These are phyloP conservation scores for Metridium senile DNA, from an alignment of 92 coral and sea anemone genomes.

Conservation along the genomic window DNA sequence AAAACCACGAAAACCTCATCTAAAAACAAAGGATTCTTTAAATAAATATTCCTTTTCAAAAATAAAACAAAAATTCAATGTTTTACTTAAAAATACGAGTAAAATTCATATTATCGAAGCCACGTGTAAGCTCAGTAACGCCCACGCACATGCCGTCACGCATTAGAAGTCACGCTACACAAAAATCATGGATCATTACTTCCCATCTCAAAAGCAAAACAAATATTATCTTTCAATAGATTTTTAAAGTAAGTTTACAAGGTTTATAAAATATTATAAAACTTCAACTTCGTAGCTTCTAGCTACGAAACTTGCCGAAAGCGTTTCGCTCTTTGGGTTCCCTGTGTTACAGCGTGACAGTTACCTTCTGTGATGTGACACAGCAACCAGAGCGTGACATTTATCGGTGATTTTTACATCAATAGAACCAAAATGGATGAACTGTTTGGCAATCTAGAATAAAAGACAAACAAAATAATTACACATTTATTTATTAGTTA, in stretches of 20 bases:
- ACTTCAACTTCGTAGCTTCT: too few species aligned
- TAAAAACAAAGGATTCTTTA: too few species aligned
- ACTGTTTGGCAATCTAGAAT: constrained; percentile 78
- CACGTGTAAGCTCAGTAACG: not conserved
- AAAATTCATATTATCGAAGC: not conserved
- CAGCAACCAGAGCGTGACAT: constrained; percentile 81
- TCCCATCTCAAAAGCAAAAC: not conserved
- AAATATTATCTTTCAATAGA: too few species aligned
- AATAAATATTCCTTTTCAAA: not conserved
- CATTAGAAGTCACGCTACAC: not conserved
- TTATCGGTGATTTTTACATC: constrained; percentile 86
- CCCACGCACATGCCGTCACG: not conserved
- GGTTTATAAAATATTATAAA: too few species aligned
- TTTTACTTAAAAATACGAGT: not conserved
- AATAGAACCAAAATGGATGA: constrained; percentile 89
- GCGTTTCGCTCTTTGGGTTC: too few species aligned
- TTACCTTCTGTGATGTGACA: constrained; percentile 79
- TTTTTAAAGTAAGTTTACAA: too few species aligned
- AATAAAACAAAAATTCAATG: not conserved
- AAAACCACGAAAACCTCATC: too few species aligned
- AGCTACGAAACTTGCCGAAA: too few species aligned
- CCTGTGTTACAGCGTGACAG: not conserved
- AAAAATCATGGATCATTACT: not conserved
- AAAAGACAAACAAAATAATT: not conserved
- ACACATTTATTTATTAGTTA: too few species aligned